Evolutionary conservation across 1,140 invertebrate genomes (phyloP).

Genomic region (Brachionus sp.): DNA sequence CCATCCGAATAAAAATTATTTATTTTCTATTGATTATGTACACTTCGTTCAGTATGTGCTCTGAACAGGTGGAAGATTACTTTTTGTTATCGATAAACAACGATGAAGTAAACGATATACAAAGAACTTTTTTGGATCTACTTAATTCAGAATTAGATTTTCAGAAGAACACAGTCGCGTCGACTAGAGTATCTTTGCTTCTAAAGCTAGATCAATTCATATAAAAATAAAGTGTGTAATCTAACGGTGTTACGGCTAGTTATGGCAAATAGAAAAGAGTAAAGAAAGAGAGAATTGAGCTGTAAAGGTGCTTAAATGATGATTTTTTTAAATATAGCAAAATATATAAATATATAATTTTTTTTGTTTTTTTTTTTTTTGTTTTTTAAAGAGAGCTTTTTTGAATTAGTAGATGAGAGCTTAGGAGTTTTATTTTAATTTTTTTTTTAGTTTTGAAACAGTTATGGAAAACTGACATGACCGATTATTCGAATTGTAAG

Average conservation of each 20-base stretch:
- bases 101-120: constrained; percentile 11
- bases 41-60: constrained; percentile 27
- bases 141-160: constrained; percentile 41
- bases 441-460: constrained; percentile 10
- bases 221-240: not conserved
- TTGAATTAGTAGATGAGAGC: not conserved
- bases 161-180: constrained; percentile 28
- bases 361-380: not conserved
- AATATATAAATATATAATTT: not conserved
- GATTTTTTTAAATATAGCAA: not conserved
- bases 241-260: not conserved
- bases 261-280: not conserved
- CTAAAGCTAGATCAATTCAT: constrained; percentile 42
- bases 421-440: not conserved
- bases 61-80: not conserved
- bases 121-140: constrained; percentile 26
- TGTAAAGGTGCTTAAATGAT: not conserved
- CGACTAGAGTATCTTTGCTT: not conserved
- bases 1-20: constrained; percentile 33
- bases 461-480: constrained; percentile 7
- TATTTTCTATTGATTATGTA: constrained; percentile 39
- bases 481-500: constrained; percentile 2
- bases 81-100: constrained; percentile 18
- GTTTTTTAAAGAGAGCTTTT: not conserved
- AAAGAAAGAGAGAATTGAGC: not conserved